A percentile compares a stretch with the other conserved stretches of the same genome.
These are phyloP conservation scores for Phymatocera aterrima DNA, from an alignment of 2,888 invertebrate species.

Conservation along the genomic window DNA sequence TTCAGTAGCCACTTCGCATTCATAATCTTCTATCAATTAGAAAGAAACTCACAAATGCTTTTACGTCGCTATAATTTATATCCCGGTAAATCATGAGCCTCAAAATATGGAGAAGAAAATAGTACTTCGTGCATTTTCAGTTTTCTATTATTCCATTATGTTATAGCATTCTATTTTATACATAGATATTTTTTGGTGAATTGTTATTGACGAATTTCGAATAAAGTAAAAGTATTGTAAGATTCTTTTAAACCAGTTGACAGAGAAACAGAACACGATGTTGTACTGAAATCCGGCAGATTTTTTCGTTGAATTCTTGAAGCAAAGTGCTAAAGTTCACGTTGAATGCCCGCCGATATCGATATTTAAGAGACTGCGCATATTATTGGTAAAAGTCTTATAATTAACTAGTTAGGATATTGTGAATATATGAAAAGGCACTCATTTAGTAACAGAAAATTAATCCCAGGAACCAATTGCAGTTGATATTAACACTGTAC, in stretches of 20 bases:
- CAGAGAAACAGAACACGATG: neutral
- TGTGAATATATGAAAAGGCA: conserved; percentile 40
- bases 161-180: neutral
- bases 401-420: conserved; percentile 31
- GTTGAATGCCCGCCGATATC: neutral
- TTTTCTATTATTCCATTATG: neutral
- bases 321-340: conserved; percentile 22
- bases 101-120: neutral
- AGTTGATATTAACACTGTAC: conserved; percentile 18
- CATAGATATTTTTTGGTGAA: neutral
- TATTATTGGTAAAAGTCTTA: conserved; percentile 11
- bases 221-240: conserved; percentile 2
- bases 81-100: neutral
- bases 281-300: neutral
- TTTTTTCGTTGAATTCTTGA: neutral
- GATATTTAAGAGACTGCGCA: neutral
- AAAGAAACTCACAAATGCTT: conserved; percentile 1
- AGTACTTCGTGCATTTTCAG: neutral
- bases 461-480: conserved; percentile 38
- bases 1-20: neutral
- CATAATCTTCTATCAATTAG: neutral
- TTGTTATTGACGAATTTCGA: neutral
- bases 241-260: neutral
- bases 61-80: too few relatives aligned
- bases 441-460: conserved; percentile 31